phyloP scores from a whole-genome alignment of 2,888 invertebrate species.

The Caenorhabditis wallacei region DNA sequence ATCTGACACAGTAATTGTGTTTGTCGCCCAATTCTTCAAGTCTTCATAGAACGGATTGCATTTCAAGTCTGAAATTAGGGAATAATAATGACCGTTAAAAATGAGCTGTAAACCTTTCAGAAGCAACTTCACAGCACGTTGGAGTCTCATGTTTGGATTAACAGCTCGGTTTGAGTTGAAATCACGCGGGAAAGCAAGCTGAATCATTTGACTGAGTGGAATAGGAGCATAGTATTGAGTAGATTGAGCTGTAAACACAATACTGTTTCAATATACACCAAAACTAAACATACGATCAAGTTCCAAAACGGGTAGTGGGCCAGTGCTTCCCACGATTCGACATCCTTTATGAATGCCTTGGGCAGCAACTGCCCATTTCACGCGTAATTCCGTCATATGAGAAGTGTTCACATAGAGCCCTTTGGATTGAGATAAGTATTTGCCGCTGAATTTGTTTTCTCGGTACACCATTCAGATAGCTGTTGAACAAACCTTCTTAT shows the following conservation, averaged over 20 bases:
- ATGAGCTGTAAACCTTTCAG: slow-evolving; percentile 31
- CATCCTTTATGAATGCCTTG: slow-evolving; percentile 66
- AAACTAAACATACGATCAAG: slow-evolving; percentile 51
- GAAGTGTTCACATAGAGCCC: slow-evolving; percentile 61
- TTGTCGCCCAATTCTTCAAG: slow-evolving; percentile 45
- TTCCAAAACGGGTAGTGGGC: slow-evolving; percentile 58
- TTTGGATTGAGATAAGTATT: slow-evolving; percentile 58
- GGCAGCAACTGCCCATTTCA: slow-evolving; percentile 56
- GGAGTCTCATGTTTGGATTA: slow-evolving; percentile 21
- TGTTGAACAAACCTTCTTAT: slow-evolving; percentile 33
- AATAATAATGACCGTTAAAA: background rate
- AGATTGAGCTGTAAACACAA: slow-evolving; percentile 55
- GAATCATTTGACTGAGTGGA: slow-evolving; percentile 38
- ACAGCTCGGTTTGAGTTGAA: slow-evolving; percentile 16
- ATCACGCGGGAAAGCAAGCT: slow-evolving; percentile 34
- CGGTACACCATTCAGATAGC: background rate
- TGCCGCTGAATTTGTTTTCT: slow-evolving; percentile 47
- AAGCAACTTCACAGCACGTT: slow-evolving; percentile 39
- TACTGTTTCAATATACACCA: background rate
- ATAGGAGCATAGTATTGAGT: slow-evolving; percentile 59
- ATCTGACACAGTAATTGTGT: slow-evolving; percentile 48
- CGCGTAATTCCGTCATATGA: slow-evolving; percentile 26
- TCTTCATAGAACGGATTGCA: slow-evolving; percentile 65
- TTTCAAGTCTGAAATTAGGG: slow-evolving; percentile 37
- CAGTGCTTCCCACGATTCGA: slow-evolving; percentile 46